phyloP scores from a whole-genome alignment of 2,113 vertebrate species.

The Orycteropus afer region DNA sequence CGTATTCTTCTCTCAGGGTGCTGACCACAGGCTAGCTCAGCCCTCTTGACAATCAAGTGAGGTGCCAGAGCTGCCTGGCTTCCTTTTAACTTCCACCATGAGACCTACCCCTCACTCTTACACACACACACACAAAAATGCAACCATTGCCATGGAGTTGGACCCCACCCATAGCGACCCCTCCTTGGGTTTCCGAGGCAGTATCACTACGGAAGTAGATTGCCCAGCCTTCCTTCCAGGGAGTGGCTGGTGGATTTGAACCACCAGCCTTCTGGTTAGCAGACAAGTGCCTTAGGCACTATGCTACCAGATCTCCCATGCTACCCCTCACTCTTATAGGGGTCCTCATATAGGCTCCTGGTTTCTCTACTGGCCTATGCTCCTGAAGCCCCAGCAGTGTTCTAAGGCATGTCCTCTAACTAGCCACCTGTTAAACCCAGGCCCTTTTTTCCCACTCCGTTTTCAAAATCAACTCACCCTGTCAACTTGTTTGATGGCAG shows the following conservation, averaged over 20 bases:
- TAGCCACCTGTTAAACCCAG: background rate
- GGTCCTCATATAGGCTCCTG: background rate
- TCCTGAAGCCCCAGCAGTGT: background rate
- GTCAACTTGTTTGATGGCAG: background rate
- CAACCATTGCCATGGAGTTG: too few relatives aligned
- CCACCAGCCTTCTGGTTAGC: too few relatives aligned
- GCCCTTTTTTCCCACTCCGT: background rate
- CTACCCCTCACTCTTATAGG: background rate
- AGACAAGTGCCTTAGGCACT: too few relatives aligned
- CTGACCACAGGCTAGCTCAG: background rate
- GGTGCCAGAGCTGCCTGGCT: background rate
- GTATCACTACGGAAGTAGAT: too few relatives aligned
- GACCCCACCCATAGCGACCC: too few relatives aligned
- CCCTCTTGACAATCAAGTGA: background rate
- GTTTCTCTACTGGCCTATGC: background rate
- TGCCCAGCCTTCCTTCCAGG: too few relatives aligned
- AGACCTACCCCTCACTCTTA: background rate
- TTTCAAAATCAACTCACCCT: background rate
- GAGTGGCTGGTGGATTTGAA: too few relatives aligned
- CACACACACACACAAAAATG: too few relatives aligned
- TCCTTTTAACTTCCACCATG: background rate
- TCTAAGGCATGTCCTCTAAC: background rate
- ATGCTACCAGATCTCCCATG: too few relatives aligned
- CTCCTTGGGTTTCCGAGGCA: too few relatives aligned
- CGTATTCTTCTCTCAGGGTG: background rate